These are phyloP conservation scores for Pantherophis alleghaniensis DNA, from an alignment of 2,797 vertebrate genomes.

Conservation along the genomic window DNA sequence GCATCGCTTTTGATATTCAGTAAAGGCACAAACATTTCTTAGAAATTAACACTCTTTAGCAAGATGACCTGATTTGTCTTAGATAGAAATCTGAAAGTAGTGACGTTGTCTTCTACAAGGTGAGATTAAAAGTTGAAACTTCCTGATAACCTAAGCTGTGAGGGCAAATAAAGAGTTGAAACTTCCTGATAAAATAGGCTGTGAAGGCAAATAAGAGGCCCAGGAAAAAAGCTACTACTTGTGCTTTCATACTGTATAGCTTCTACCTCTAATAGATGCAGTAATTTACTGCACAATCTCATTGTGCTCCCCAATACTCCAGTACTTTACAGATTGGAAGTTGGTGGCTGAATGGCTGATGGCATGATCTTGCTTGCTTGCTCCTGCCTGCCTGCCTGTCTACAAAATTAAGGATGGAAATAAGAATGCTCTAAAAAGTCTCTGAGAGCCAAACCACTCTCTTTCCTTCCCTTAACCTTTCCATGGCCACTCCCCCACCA, in stretches of 20 bases:
- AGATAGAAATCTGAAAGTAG: not conserved
- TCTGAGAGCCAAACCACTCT: not conserved
- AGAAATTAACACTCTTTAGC: not conserved
- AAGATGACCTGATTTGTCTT: not conserved
- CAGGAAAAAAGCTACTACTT: not conserved
- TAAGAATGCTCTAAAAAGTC: not conserved
- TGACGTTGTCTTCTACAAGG: not conserved
- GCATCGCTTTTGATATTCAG: not conserved
- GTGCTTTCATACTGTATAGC: not conserved
- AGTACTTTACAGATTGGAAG: not conserved
- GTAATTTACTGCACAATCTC: not conserved
- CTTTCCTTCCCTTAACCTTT: not conserved
- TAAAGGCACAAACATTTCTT: not conserved
- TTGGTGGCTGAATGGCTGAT: not conserved
- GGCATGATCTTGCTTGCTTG: not conserved
- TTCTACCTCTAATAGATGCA: not conserved
- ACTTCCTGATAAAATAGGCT: not conserved
- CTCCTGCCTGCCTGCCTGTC: not conserved
- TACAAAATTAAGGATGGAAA: not conserved
- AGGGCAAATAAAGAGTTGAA: not conserved
- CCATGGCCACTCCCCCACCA: not conserved
- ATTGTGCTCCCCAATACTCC: not conserved
- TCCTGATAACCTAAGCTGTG: not conserved
- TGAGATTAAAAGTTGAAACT: not conserved
- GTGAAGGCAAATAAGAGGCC: not conserved